Evolutionary conservation across 2,797 vertebrate species (phyloP).

Genomic region (Limnodromus scolopaceus): DNA sequence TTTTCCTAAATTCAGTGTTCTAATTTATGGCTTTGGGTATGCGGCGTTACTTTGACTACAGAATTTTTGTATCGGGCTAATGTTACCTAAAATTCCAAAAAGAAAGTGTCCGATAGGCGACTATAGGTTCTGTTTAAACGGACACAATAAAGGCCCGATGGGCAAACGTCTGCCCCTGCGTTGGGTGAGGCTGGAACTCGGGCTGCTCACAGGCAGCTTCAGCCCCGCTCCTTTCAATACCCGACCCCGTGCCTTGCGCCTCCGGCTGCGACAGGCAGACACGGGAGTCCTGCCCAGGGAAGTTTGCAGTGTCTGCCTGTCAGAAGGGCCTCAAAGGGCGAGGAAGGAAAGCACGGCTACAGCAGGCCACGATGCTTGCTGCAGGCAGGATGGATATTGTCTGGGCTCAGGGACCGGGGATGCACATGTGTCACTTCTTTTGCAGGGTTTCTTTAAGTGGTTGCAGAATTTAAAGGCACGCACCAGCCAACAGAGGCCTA

Average conservation of each 20-base stretch:
- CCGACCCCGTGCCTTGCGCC: not conserved
- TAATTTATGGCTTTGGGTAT: not conserved
- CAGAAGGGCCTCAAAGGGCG: not conserved
- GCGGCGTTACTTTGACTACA: not conserved
- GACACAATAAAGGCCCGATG: not conserved
- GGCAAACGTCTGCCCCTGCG: not conserved
- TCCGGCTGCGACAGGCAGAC: not conserved
- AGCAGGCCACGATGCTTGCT: not conserved
- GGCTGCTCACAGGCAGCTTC: not conserved
- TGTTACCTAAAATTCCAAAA: not conserved
- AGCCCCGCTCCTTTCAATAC: rapidly evolving
- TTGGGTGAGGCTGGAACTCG: not conserved
- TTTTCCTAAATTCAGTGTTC: not conserved
- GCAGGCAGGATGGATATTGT: not conserved
- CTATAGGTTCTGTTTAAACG: not conserved
- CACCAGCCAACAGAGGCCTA: not conserved
- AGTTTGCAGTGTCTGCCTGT: not conserved
- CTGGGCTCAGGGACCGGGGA: not conserved
- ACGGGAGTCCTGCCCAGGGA: not conserved
- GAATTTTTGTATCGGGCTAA: not conserved
- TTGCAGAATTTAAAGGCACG: slow-evolving; percentile 34
- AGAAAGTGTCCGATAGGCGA: rapidly evolving
- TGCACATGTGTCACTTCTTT: not conserved
- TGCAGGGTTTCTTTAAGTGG: not conserved
- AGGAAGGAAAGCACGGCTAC: not conserved